Base-by-base conservation (phyloP, 1,140 invertebrate species). In the Teleopsis dalmanni region DNA sequence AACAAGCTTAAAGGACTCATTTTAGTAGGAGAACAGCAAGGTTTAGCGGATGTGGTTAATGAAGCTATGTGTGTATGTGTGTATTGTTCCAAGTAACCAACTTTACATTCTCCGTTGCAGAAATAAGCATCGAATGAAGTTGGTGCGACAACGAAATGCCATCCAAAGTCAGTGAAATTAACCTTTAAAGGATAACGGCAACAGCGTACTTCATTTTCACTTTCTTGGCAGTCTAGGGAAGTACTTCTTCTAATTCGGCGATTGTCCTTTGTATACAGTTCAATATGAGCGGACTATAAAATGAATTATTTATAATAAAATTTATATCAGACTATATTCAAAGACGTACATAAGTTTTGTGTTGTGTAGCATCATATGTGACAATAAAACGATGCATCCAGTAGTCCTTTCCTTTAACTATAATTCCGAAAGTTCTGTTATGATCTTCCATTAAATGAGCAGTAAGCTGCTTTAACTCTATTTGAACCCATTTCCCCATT, bases 81-180 rank as follows among this genome's bases (percentile, higher is more conserved):
- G 70, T 95, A 87, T 59, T 90, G 84, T 57, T 92, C 88, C 18
- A 94, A 74, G 68, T 95, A 91, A 3, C 85, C 81, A 72, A 85
- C 91, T 1, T 88, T 87, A 76, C 95, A 98, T 58, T 95, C 88
- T 3, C 95, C 95, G 49, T 87, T 85, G 75, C 95, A 99, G 73
- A 94, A 97, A 74, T 94, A 93, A 14, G 95, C 95, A 61, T 95
- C 85, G 73, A 98, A 99, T 54, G 85, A 82, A 58, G 90, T 89
- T 0, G 95, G 95, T 0, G 94, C 94, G 27, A 99, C 92, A 58
- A 98, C 94, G 87, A 94, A 98, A 60, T 97, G 92, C 94, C 95
- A 98, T 10, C 92, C 93, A 62, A 98, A 93, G 54, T 91, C 88
- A 56, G 87, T 88, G 72, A 99, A 98, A 74, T 98, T 91, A 11